A percentile compares a stretch with the other conserved stretches of the same genome.
Evolutionary conservation across 2,888 invertebrate species (phyloP).

Genomic region (Drosophila affinis): DNA sequence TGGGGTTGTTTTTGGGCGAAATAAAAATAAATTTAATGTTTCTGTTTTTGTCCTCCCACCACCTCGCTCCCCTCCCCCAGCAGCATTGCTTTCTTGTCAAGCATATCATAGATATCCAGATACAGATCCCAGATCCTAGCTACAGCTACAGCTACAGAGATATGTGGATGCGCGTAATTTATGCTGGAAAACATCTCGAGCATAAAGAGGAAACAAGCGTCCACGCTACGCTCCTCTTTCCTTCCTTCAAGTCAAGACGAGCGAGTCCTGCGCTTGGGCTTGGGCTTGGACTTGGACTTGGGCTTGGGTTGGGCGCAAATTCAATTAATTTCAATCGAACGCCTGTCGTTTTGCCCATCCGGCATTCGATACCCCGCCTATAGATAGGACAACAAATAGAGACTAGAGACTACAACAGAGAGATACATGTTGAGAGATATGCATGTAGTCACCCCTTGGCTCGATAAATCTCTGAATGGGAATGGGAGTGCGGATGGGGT

Average conservation of each 20-base stretch:
- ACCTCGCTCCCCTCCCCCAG: constrained; percentile 13
- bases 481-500: constrained; percentile 18
- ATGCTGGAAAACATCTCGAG: constrained; percentile 73
- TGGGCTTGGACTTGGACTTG: constrained; percentile 46
- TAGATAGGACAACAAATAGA: constrained; percentile 52
- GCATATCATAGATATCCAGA: constrained; percentile 49
- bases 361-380: constrained; percentile 67
- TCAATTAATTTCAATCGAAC: constrained; percentile 84
- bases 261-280: constrained; percentile 62
- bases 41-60: constrained; percentile 61
- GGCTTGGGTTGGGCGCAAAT: constrained; percentile 63
- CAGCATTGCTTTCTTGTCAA: constrained; percentile 34
- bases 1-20: constrained; percentile 63
- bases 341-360: constrained; percentile 81
- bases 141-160: constrained; percentile 2
- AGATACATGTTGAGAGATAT: constrained; percentile 12
- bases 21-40: constrained; percentile 82
- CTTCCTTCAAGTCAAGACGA: constrained; percentile 35
- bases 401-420: constrained; percentile 25
- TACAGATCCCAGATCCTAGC: background rate
- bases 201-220: constrained; percentile 72
- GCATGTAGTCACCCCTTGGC: constrained; percentile 52
- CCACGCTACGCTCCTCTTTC: constrained; percentile 31
- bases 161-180: constrained; percentile 64
- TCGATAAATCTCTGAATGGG: constrained; percentile 59